Evolutionary conservation across 2,113 vertebrate species (phyloP), one percentile per base, ranked within the genome.

Genomic region (Baryphthengus martii): DNA sequence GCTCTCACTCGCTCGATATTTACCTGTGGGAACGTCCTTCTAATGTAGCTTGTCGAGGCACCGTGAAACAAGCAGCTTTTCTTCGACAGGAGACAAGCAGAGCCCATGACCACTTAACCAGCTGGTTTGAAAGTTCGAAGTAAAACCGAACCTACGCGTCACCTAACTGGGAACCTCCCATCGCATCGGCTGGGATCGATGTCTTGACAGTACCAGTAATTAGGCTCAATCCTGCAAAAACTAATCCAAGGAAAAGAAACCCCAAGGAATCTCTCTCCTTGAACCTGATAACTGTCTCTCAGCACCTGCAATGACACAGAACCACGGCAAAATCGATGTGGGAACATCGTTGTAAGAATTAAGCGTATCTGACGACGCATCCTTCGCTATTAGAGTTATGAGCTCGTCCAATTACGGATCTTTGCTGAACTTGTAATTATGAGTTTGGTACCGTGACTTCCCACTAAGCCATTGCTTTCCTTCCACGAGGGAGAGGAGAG

Each of bases 321-420:
- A 25, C 61, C 78, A 35, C 3, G 19, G 58, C 1, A 1, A 59
- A 90, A 95, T 95, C 87, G 0, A 96, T 95, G 50, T 0, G 12
- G 85, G 84, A 85, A 80, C 93, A 93, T 96, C 95, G 68, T 16
- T 92, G 94, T 85, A 93, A 84, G 87, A 96, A 96, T 95, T 82
- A 95, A 94, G 90, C 13, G 73, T 66, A 90, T 95, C 93, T 93
- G 92, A 96, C 74, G 10, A 92, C 0, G 8, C 78, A 88, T 94
- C 95, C 85, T 74, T 96, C 95, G 94, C 90, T 93, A 97, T 96
- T 96, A 95, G 79, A 97, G 86, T 84, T 84, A 96, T 89, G 10
- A 94, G 82, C 95, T 90, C 4, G 7, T 94, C 95, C 95, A 97
- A 96, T 96, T 97, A 97, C 75, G 87, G 95, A 95, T 95, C 92